Evolutionary conservation across 92 coral and sea anemone species (phyloP), one percentile per base, ranked within the genome.

Genomic region (Bergia puertoricense): DNA sequence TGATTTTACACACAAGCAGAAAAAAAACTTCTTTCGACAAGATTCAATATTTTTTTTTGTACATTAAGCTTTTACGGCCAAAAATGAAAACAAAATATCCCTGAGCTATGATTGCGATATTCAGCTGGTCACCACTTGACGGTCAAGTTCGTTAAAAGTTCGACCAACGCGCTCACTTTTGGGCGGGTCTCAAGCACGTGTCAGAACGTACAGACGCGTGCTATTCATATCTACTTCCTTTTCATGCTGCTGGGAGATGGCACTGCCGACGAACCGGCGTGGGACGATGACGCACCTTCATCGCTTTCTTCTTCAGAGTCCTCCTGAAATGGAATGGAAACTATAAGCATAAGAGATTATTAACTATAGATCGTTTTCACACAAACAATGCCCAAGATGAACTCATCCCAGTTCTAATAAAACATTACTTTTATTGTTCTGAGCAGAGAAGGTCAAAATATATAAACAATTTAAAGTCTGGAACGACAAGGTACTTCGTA

Each of bases 221-320:
- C 82, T 36, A 11, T 16, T 54, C 1, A 22, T 15, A 6, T 80
- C 68, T 48, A 84, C 79, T 84, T 84, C 45, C 87, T 84, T 23
- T 84, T 84, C 38, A 84, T 48, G 44, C 87, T 84, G 87, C 89
- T 65, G 9, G 89, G 89, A 38, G 89, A 86, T 5, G 89, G 89
- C 44, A 86, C 89, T 7, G 89, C 83, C 8, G 89, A 75, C 30
- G 89, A 77, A 54, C 81, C 81, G 6, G 81, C 89, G 18, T 74
- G 89, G 4, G 89, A 86, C 11, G 89, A 86, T 15, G 88, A 85
- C 40, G 83, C 89, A 6, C 81, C 89, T 7, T 86, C 89, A 6
- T 75, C 83, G 45, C 87, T 84, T 57, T 84, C 87, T 77, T 43
- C 30, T 48, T 86, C 89, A 6, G 89, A 86, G 74, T 77, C 82